Evolutionary conservation across 2,888 invertebrate genomes (phyloP), one percentile per base, ranked within the genome.

Genomic region (Lissonota sp.): DNA sequence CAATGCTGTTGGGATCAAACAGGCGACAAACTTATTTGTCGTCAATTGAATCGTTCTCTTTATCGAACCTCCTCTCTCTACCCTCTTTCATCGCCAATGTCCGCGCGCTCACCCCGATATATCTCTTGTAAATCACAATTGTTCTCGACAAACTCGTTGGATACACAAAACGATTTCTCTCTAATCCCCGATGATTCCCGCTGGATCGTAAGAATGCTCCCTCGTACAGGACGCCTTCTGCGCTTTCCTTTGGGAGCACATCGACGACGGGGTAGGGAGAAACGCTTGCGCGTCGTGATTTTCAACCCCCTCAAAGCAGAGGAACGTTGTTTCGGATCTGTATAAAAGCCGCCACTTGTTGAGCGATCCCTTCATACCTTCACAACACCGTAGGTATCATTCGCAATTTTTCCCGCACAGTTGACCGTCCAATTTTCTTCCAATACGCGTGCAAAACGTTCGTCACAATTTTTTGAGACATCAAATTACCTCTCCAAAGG

Each of bases 311-410:
- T 51, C 39, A 14, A 37, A 69, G 69, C n/a, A 8, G 84, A 83
- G 85, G 85, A 85, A 82, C 82, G 77, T 40, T 64, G 53, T 74
- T 69, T 74, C 66, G 71, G 71, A 75, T 26, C 87, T 89, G 86
- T 92, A 92, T 92, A 92, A 92, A 91, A 88, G 91, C 89, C 88
- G 89, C 90, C 91, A 92, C 92, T 92, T 92, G 92, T 92, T 92
- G 92, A 91, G 87, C 92, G 84, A 87, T 89, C 87, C 86, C 74
- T 75, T 88, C 91, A 87, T 88, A 91, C 88, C 90, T 89, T 82
- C 87, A 86, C 87, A 87, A 87, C 88, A 88, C 87, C 88, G 87
- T 86, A 85, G 85, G 85, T 87, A 88, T 87, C 86, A 76, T 83
- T 84, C 80, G 69, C 78, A 85, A 82, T 72, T 80, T 76, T 78